Percentiles rank a stretch among this genome's conserved stretches.
Conservation (phyloP, 1,140 invertebrate genomes). For the Sminthurinus signatus region DNA sequence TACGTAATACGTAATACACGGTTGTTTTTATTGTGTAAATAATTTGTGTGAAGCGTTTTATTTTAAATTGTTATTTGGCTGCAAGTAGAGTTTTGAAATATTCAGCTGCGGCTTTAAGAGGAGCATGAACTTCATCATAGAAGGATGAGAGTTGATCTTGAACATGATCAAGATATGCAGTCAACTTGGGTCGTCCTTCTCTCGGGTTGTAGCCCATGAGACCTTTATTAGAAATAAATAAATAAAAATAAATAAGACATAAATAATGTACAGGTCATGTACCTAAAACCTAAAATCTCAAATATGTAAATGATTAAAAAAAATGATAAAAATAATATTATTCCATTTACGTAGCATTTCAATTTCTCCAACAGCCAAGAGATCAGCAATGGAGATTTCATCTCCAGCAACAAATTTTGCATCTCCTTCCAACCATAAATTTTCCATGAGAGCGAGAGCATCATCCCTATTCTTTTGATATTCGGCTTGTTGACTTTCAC, state of each 20-base stretch:
- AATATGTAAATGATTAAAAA: background rate
- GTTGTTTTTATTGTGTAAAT: no score
- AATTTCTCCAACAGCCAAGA: conserved; percentile 70
- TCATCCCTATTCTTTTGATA: conserved; percentile 31
- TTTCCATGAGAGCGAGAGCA: conserved; percentile 45
- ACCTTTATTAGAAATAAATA: background rate
- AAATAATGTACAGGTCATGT: no score
- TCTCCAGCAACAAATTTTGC: conserved; percentile 59
- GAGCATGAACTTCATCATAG: background rate
- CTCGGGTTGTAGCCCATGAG: background rate
- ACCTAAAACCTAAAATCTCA: no score
- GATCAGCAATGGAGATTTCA: conserved; percentile 64
- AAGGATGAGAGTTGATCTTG: background rate
- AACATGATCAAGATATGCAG: background rate
- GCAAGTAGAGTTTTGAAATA: no score
- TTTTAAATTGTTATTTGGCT: no score
- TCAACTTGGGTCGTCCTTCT: background rate
- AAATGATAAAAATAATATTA: background rate
- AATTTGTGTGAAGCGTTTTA: no score
- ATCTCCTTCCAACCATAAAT: conserved; percentile 46
- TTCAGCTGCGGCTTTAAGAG: no score
- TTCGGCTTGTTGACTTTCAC: conserved; percentile 39
- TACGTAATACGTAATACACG: no score
- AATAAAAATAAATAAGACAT: no score
- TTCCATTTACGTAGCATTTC: conserved; percentile 48